Percentiles rank a stretch among this genome's conserved stretches.
These are phyloP conservation scores for Melanotus villosus DNA, from an alignment of 2,888 invertebrate species.

Conservation along the genomic window DNA sequence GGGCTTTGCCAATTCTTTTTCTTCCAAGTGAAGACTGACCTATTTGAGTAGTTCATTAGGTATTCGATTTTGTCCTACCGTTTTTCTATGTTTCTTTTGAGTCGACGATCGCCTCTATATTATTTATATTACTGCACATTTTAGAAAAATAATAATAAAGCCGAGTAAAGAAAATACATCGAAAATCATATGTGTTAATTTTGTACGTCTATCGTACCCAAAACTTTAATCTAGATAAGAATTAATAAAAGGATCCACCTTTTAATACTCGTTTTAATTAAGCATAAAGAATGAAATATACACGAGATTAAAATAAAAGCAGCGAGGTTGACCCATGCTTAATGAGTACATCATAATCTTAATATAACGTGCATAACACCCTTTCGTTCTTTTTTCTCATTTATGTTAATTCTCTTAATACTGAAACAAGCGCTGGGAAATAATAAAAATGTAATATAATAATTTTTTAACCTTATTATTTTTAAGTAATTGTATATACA, in stretches of 20 bases:
- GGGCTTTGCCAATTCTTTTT: too few relatives aligned
- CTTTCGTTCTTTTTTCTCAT: slow-evolving; percentile 34
- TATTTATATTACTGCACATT: too few relatives aligned
- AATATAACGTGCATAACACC: slow-evolving; percentile 40
- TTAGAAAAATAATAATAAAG: too few relatives aligned
- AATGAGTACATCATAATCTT: slow-evolving; percentile 44
- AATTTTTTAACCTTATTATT: slow-evolving; percentile 31
- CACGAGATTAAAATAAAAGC: slow-evolving; percentile 43
- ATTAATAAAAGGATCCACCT: slow-evolving; percentile 39
- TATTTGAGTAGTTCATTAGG: too few relatives aligned
- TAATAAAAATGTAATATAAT: slow-evolving; percentile 31
- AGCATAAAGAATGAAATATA: slow-evolving; percentile 44
- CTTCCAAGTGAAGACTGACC: too few relatives aligned
- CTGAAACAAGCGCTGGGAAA: slow-evolving; percentile 34
- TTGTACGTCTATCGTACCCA: too few relatives aligned
- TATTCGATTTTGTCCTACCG: too few relatives aligned
- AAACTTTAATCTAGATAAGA: slow-evolving; percentile 39
- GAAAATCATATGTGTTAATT: too few relatives aligned
- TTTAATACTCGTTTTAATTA: slow-evolving; percentile 45
- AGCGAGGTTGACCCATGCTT: slow-evolving; percentile 43
- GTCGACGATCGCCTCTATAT: too few relatives aligned
- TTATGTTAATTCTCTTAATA: slow-evolving; percentile 39
- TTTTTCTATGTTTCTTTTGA: too few relatives aligned
- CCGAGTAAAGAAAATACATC: too few relatives aligned
- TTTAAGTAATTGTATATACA: slow-evolving; percentile 26